phyloP scores from a whole-genome alignment of 2,113 vertebrate genomes.

The Numida meleagris region DNA sequence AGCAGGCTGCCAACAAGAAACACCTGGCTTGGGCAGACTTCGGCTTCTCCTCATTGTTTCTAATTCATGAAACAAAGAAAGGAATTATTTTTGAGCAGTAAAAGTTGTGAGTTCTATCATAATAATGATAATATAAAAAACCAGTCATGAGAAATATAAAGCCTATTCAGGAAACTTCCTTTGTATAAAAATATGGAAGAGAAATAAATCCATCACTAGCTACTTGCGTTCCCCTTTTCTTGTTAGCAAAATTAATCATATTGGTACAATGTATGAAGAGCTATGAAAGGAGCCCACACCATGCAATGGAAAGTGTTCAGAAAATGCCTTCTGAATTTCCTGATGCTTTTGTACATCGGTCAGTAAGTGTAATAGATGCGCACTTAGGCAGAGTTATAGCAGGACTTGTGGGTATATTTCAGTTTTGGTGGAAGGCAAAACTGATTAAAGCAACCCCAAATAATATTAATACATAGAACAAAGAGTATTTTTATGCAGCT shows the following conservation, averaged over 20 bases:
- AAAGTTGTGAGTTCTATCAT: slow-evolving; percentile 73
- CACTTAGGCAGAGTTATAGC: neutral
- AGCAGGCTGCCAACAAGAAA: slow-evolving; percentile 90
- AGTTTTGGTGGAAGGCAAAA: neutral
- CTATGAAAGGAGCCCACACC: neutral
- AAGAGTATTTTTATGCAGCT: neutral
- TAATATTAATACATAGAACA: neutral
- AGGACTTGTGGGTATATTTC: neutral
- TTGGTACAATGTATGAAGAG: slow-evolving; percentile 3
- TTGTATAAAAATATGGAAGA: slow-evolving; percentile 50
- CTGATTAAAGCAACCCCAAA: neutral
- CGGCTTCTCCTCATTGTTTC: slow-evolving; percentile 83
- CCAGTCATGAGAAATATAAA: neutral
- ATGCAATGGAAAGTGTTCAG: neutral
- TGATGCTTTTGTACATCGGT: neutral
- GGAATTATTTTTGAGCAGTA: slow-evolving; percentile 78
- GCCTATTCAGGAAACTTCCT: slow-evolving; percentile 10
- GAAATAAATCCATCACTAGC: slow-evolving; percentile 55
- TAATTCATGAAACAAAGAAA: slow-evolving; percentile 78
- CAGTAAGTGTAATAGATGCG: neutral
- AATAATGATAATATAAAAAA: neutral
- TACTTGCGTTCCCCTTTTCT: slow-evolving; percentile 28
- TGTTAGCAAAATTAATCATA: slow-evolving; percentile 50
- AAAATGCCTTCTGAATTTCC: neutral
- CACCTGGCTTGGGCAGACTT: slow-evolving; percentile 93